A percentile compares a stretch with the other conserved stretches of the same genome.
phyloP scores from a whole-genome alignment of 1,140 invertebrate genomes.

The Antheraea pernyi region DNA sequence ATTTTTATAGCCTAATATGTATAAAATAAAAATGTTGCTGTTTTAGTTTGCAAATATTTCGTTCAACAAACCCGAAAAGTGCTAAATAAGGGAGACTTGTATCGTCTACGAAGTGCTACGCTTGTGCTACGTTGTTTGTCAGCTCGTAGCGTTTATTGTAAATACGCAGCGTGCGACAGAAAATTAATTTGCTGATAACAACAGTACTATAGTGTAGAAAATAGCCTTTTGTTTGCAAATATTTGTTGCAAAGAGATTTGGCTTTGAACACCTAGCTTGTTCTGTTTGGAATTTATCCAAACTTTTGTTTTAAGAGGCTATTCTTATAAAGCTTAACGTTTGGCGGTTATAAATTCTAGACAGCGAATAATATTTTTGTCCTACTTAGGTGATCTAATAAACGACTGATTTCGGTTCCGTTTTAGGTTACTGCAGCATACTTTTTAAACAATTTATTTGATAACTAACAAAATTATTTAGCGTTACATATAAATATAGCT shows the following conservation, averaged over 20 bases:
- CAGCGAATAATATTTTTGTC: background rate
- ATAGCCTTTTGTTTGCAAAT: background rate
- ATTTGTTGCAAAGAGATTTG: background rate
- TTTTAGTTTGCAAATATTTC: too few species aligned
- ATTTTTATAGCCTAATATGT: too few species aligned
- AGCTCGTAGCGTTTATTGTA: background rate
- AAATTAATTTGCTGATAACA: background rate
- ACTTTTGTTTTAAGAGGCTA: background rate
- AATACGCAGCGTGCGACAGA: background rate
- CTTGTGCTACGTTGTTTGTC: background rate
- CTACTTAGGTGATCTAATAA: too few species aligned
- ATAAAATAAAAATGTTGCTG: too few species aligned
- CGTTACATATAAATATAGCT: too few species aligned
- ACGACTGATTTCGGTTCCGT: too few species aligned
- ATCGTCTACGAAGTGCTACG: conserved; percentile 8
- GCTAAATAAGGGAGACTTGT: background rate
- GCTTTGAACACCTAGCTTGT: background rate
- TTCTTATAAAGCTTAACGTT: background rate
- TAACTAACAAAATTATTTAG: too few species aligned
- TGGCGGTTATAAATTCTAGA: background rate
- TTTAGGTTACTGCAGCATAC: too few species aligned
- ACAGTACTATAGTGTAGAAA: background rate
- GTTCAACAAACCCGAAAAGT: too few species aligned
- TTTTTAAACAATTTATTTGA: too few species aligned
- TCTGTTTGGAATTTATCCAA: background rate